Conservation (phyloP, 92 coral and sea anemone genomes). For the Zoanthus gigantus region DNA sequence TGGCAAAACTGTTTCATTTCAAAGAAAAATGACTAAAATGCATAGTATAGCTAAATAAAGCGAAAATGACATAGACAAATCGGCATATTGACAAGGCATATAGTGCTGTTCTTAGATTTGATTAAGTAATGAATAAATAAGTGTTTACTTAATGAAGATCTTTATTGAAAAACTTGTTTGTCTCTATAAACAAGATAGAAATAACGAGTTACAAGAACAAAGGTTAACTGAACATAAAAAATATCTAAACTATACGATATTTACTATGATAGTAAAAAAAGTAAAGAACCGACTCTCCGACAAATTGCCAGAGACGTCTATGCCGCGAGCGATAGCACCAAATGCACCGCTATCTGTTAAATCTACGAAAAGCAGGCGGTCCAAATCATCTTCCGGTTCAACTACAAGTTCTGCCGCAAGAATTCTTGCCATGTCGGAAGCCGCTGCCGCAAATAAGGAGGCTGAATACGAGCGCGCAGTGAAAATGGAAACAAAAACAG, state of each 20-base stretch:
- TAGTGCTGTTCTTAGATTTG: no score
- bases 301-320: constrained; percentile 38
- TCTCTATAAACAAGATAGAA: constrained; percentile 20
- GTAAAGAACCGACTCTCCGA: constrained; percentile 45
- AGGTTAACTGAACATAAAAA: constrained; percentile 23
- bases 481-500: constrained; percentile 43
- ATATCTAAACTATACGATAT: constrained; percentile 11
- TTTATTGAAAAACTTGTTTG: not conserved
- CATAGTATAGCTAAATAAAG: no score
- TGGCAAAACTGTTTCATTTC: no score
- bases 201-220: constrained; percentile 13
- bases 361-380: not conserved
- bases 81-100: no score
- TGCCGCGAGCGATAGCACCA: not conserved
- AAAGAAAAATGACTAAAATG: no score
- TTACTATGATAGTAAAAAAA: constrained; percentile 25
- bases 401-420: constrained; percentile 33
- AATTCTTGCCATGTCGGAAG: constrained; percentile 47
- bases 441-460: constrained; percentile 61
- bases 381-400: not conserved
- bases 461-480: constrained; percentile 41
- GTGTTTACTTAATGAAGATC: no score
- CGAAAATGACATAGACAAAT: no score
- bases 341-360: constrained; percentile 25
- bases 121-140: no score